Evolutionary conservation across 2,888 invertebrate genomes (phyloP).

Genomic region (Ctenicera cuprea): DNA sequence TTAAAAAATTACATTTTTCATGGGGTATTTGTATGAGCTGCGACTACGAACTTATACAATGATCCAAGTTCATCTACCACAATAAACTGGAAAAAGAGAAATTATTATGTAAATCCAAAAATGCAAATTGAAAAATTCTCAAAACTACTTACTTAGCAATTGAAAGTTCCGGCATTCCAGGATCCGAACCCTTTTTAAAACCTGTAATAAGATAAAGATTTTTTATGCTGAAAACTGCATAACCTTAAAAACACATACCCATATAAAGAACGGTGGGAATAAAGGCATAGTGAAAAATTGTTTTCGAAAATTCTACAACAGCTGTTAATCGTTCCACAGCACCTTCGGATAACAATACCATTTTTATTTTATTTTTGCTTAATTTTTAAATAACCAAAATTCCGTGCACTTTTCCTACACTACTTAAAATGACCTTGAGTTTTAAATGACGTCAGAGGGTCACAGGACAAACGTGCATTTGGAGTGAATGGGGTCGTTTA

Average conservation of each 20-base stretch:
- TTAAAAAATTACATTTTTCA: background rate
- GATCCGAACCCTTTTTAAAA: slow-evolving; percentile 81
- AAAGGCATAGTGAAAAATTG: slow-evolving; percentile 82
- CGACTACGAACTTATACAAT: too few species aligned
- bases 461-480: too few species aligned
- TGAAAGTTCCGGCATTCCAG: slow-evolving; percentile 80
- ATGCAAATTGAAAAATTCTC: background rate
- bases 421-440: too few species aligned
- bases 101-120: background rate
- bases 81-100: slow-evolving; percentile 67
- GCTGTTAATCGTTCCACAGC: slow-evolving; percentile 78
- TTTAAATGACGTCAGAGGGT: too few species aligned
- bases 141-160: slow-evolving; percentile 73
- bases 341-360: slow-evolving; percentile 73
- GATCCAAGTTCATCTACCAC: slow-evolving; percentile 63
- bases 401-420: too few species aligned
- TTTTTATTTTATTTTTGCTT: slow-evolving; percentile 59
- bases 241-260: slow-evolving; percentile 70
- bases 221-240: background rate
- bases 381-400: too few species aligned
- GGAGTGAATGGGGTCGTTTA: too few species aligned
- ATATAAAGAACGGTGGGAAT: slow-evolving; percentile 81
- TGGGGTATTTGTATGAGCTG: background rate
- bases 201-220: slow-evolving; percentile 70
- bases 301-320: slow-evolving; percentile 77